These are phyloP conservation scores for Elysia crispata DNA, from an alignment of 2,888 invertebrate species.

Conservation along the genomic window DNA sequence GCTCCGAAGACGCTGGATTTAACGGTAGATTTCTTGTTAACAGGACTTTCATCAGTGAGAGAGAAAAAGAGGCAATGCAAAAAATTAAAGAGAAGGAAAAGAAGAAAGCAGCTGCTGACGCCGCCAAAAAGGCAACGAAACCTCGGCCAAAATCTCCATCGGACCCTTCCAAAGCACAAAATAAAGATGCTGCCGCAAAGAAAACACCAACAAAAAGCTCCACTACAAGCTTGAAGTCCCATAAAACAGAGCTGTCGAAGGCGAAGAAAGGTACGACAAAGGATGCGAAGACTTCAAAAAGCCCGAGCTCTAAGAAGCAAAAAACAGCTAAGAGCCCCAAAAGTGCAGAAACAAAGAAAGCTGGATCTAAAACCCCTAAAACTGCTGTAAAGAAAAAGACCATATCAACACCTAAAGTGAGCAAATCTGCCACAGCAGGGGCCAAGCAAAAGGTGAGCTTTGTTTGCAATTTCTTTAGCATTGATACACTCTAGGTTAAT, in stretches of 20 bases:
- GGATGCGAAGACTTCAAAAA: background rate
- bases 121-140: background rate
- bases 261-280: background rate
- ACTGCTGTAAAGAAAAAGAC: no score
- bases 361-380: background rate
- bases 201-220: background rate
- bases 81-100: conserved; percentile 10
- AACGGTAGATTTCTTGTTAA: conserved; percentile 42
- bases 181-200: background rate
- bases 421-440: conserved; percentile 29
- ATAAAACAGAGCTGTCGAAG: background rate
- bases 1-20: conserved; percentile 53
- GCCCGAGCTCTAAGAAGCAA: background rate
- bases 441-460: conserved; percentile 37
- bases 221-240: background rate
- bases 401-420: conserved; percentile 38
- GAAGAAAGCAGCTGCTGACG: background rate
- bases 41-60: conserved; percentile 27
- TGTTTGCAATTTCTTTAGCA: no score
- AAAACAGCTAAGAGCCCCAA: conserved; percentile 2
- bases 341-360: background rate
- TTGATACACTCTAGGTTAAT: no score
- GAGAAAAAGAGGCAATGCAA: conserved; percentile 13
- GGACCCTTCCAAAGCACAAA: background rate
- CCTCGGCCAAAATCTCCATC: background rate